Conservation (phyloP, 1,140 invertebrate genomes). For the Tetramorium parvispinum region DNA sequence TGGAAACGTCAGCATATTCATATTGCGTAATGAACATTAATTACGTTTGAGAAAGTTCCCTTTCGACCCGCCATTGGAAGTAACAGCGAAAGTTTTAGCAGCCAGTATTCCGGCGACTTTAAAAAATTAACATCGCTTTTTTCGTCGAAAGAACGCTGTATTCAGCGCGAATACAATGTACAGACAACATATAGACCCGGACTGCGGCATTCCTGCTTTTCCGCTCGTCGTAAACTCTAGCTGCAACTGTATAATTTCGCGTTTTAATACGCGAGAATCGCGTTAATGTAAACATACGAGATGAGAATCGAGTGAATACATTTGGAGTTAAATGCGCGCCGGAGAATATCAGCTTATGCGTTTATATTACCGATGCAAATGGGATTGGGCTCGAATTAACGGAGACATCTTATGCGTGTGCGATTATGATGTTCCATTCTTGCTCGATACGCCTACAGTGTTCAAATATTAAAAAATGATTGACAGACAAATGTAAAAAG, state of each 20-base stretch:
- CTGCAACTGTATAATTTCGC: not conserved
- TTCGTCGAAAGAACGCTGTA: not conserved
- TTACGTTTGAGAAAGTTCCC: conserved; percentile 46
- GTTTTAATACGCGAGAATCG: conserved; percentile 36
- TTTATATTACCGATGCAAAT: conserved; percentile 47
- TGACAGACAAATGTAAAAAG: not conserved
- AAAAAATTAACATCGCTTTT: conserved; percentile 24
- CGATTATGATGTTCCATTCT: not conserved
- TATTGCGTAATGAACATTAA: conserved; percentile 37
- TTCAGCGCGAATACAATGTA: not conserved
- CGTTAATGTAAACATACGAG: conserved; percentile 44
- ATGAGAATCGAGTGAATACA: conserved; percentile 28
- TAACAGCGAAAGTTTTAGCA: conserved; percentile 44
- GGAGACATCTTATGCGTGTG: not conserved
- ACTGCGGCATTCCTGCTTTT: not conserved
- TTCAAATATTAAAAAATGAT: conserved; percentile 2
- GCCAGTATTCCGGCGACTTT: conserved; percentile 2
- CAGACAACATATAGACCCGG: too few species aligned
- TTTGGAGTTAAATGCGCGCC: conserved; percentile 7
- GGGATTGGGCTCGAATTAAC: conserved; percentile 35
- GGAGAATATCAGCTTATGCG: conserved; percentile 43
- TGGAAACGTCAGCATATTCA: conserved; percentile 13
- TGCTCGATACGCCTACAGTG: not conserved
- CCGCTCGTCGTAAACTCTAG: not conserved
- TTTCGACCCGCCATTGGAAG: conserved; percentile 26